Conservation (phyloP, 2,113 vertebrate genomes). For the Tetrao urogallus region DNA sequence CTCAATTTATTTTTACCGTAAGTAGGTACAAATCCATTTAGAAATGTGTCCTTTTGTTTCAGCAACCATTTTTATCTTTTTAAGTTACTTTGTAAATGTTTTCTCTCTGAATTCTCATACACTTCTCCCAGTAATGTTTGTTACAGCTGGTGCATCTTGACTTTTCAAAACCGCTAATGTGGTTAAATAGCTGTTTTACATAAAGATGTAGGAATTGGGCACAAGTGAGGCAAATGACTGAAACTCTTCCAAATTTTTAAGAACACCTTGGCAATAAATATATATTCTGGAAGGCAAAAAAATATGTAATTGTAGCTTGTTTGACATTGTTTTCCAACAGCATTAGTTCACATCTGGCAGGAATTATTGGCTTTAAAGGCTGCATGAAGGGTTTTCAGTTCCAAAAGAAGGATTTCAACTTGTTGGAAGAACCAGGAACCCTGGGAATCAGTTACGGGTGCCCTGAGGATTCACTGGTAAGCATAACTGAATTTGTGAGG, state of each 20-base stretch:
- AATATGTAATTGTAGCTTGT: constrained; percentile 7
- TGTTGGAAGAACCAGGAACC: constrained; percentile 93
- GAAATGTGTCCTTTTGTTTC: background rate
- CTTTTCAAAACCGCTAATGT: background rate
- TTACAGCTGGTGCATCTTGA: background rate
- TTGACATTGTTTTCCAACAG: constrained; percentile 47
- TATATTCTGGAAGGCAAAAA: background rate
- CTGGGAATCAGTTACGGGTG: constrained; percentile 96
- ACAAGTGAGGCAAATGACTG: background rate
- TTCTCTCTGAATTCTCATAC: background rate
- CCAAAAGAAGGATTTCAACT: constrained; percentile 97
- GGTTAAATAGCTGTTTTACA: background rate
- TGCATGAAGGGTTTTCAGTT: constrained; percentile 98
- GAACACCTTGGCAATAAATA: background rate
- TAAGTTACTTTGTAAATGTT: background rate
- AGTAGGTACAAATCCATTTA: background rate
- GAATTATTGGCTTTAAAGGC: constrained; percentile 85
- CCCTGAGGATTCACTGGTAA: constrained; percentile 95
- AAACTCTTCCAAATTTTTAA: background rate
- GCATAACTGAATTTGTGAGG: constrained; percentile 22
- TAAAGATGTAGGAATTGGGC: background rate
- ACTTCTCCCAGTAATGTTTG: background rate
- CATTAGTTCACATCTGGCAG: constrained; percentile 83
- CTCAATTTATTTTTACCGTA: background rate
- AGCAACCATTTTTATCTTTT: background rate